phyloP scores from a whole-genome alignment of 64 coral and sea anemone genomes.

The Pachyseris speciosa region DNA sequence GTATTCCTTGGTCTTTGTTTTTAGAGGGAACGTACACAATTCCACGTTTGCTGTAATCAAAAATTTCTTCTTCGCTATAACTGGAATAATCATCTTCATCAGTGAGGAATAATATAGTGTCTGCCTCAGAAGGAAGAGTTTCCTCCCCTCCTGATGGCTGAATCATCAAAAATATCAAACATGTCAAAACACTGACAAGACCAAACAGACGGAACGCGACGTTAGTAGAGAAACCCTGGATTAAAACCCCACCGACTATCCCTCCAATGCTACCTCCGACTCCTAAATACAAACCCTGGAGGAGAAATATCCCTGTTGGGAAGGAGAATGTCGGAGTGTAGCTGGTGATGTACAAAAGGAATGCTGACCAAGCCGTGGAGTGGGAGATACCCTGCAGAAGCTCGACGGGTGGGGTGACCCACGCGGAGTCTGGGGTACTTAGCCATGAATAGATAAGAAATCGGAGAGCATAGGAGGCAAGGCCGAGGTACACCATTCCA shows the following conservation, averaged over 20 bases:
- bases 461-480: constrained; percentile 82
- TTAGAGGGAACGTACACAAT: constrained; percentile 71
- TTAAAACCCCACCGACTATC: constrained; percentile 71
- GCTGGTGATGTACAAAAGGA: constrained; percentile 90
- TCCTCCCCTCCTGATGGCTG: constrained; percentile 73
- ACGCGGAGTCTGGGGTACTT: constrained; percentile 78
- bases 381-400: constrained; percentile 88
- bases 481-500: constrained; percentile 83
- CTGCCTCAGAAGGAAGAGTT: constrained; percentile 70
- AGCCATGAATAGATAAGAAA: constrained; percentile 92
- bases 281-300: constrained; percentile 87
- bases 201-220: constrained; percentile 79
- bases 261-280: constrained; percentile 74
- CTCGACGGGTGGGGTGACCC: constrained; percentile 87
- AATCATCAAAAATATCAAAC: constrained; percentile 72
- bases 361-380: constrained; percentile 87
- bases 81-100: constrained; percentile 92
- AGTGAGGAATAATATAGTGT: constrained; percentile 70
- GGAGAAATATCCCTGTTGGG: constrained; percentile 82
- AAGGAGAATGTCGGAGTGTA: constrained; percentile 87
- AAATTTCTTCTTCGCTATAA: constrained; percentile 87
- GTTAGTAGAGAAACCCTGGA: constrained; percentile 70
- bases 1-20: neutral
- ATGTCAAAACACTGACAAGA: constrained; percentile 64
- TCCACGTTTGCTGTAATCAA: constrained; percentile 33